Evolutionary conservation across 2,888 invertebrate species (phyloP), one percentile per base, ranked within the genome.

Genomic region (Bursaphelenchus okinawaensis): DNA sequence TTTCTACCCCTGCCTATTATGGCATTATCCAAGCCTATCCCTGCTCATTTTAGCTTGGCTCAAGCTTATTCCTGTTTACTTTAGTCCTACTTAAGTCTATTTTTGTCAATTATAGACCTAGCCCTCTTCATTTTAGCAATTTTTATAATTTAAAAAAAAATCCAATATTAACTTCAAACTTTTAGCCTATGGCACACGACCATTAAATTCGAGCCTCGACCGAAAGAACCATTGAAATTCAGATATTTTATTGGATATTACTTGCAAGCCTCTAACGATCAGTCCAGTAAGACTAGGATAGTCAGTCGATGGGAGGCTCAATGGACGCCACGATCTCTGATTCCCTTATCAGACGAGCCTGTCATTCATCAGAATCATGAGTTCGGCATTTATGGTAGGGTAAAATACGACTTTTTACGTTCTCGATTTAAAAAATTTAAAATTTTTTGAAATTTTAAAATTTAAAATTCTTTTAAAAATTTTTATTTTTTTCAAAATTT

Each of bases 221-320:
- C 64, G 31, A 59, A 62, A 20, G 26, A 69, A 9, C 66, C 67
- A 52, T 55, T 80, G 27, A 69, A 72, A 40, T 80, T 77, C 58
- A 78, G 80, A 19, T 80, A 80, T 52, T 78, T 80, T 55, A 68
- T 77, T 54, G 79, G 74, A 26, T 78, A 77, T 65, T 70, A 72
- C 54, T 63, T 80, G 57, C 72, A 72, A 50, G 55, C 57, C 16
- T 28, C 23, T 52, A 26, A 62, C n/a, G 62, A 69, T 12, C n/a
- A 29, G 0, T 7, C 70, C 20, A 61, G 24, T 23, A 62, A 56
- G 55, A 51, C 55, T 12, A 62, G 75, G 22, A 50, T 74, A 12
- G 64, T 72, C 29, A 26, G 56, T n/a, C 52, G 54, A 2, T 72
- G 73, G 69, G 72, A 72, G 40, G 57, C 70, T n/a, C 62, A 67